A percentile compares a stretch with the other conserved stretches of the same genome.
phyloP scores from a whole-genome alignment of 1,140 invertebrate species.

The Papilio aristodemus region DNA sequence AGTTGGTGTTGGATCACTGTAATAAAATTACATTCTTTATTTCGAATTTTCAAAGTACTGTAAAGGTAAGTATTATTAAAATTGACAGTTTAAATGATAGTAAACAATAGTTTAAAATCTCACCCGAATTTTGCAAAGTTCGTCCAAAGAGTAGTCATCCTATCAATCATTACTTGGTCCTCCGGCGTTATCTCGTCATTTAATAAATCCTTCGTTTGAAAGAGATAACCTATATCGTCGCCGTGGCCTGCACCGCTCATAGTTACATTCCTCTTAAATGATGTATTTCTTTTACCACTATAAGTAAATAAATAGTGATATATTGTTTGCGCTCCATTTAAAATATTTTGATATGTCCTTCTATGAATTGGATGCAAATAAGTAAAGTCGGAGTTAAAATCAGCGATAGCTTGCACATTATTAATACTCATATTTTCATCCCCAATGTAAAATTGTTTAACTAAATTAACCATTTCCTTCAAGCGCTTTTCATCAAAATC shows the following conservation, averaged over 20 bases:
- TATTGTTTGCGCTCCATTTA: conserved; percentile 43
- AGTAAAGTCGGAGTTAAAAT: conserved; percentile 47
- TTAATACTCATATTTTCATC: conserved; percentile 39
- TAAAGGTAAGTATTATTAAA: no score
- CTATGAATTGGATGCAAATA: conserved; percentile 49
- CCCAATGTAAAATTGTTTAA: conserved; percentile 50
- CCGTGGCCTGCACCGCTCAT: conserved; percentile 39
- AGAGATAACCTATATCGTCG: conserved; percentile 51
- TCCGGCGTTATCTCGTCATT: conserved; percentile 31
- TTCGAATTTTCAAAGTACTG: no score
- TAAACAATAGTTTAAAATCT: conserved; percentile 22
- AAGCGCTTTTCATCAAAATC: conserved; percentile 37
- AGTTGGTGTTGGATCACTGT: conserved; percentile 21
- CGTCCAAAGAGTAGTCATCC: conserved; percentile 54
- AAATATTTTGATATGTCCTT: conserved; percentile 42
- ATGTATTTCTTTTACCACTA: conserved; percentile 42
- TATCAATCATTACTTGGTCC: conserved; percentile 47
- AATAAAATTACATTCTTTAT: neutral
- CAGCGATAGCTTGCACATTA: conserved; percentile 36
- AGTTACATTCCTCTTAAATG: conserved; percentile 35
- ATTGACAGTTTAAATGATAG: no score
- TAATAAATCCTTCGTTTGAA: conserved; percentile 35
- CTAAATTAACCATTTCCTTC: conserved; percentile 31
- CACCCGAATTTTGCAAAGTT: conserved; percentile 58
- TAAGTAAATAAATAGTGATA: conserved; percentile 52